Conservation (phyloP, 2,888 invertebrate species). For the Galeruca laticollis region DNA sequence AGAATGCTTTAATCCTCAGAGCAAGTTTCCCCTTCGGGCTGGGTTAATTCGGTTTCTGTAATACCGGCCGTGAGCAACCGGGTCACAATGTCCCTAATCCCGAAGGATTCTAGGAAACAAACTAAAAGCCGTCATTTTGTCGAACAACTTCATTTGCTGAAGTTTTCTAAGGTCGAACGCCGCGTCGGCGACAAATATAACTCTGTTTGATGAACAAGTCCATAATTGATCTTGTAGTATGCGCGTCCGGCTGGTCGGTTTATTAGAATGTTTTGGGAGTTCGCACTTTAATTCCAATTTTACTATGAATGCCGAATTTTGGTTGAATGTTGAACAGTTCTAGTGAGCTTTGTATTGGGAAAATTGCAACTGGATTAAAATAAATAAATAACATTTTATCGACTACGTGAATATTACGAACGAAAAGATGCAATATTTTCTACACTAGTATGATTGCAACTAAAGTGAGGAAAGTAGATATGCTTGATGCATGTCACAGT, state of each 20-base stretch:
- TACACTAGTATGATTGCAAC: no score
- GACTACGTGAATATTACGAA: no score
- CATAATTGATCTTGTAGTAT: constrained; percentile 26
- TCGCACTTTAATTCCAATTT: constrained; percentile 13
- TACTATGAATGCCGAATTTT: constrained; percentile 1
- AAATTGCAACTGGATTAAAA: no score
- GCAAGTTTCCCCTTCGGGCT: constrained; percentile 63
- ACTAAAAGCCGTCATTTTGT: constrained; percentile 63
- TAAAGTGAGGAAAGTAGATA: no score
- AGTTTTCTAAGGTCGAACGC: constrained; percentile 55
- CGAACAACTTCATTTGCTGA: constrained; percentile 60
- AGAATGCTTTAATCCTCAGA: constrained; percentile 63
- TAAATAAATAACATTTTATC: neutral
- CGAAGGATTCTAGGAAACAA: constrained; percentile 62
- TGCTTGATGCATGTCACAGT: no score
- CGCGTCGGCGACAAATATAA: constrained; percentile 49
- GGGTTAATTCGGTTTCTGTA: constrained; percentile 62
- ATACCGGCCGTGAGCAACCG: constrained; percentile 57
- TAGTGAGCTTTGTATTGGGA: no score
- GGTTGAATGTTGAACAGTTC: neutral
- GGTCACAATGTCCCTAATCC: constrained; percentile 65
- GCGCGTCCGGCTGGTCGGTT: constrained; percentile 9
- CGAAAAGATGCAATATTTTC: no score
- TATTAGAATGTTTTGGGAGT: constrained; percentile 5
- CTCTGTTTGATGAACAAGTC: constrained; percentile 39